Percentiles rank a stretch among this genome's conserved stretches.
These are phyloP conservation scores for Percopsis omiscomaycus DNA, from an alignment of 2,797 vertebrate genomes.

Conservation along the genomic window DNA sequence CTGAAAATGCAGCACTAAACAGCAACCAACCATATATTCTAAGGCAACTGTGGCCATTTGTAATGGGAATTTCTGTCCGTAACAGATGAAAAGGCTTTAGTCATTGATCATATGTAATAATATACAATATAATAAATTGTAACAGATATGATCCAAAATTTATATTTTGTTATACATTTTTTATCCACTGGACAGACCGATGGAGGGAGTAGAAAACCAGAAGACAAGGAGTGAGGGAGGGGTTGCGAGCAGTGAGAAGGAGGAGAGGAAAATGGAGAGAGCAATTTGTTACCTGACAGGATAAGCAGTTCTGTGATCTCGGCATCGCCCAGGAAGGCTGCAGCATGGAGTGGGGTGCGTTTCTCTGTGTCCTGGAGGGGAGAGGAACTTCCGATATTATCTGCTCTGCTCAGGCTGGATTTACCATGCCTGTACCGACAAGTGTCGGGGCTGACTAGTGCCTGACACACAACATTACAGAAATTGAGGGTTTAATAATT, in stretches of 20 bases:
- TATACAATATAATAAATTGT: too few species aligned
- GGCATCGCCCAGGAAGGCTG: conserved; percentile 92
- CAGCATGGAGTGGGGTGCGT: conserved; percentile 92
- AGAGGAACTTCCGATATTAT: neutral
- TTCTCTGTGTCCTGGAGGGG: conserved; percentile 89
- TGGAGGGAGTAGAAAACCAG: neutral
- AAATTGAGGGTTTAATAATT: too few species aligned
- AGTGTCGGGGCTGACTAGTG: neutral
- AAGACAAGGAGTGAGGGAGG: neutral
- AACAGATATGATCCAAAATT: too few species aligned
- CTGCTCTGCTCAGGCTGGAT: too few species aligned
- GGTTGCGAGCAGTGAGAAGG: neutral
- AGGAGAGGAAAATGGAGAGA: neutral
- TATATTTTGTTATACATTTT: too few species aligned
- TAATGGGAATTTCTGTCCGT: too few species aligned
- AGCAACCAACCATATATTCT: neutral
- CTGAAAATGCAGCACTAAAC: neutral
- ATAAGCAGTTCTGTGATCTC: conserved; percentile 97
- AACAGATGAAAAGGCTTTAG: too few species aligned
- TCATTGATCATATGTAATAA: too few species aligned
- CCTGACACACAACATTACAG: too few species aligned
- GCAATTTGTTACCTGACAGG: conserved; percentile 84
- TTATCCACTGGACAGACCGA: neutral
- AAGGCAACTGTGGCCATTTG: too few species aligned
- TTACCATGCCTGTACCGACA: too few species aligned